Conservation (phyloP, 2,113 vertebrate genomes). For the Phodopus roborovskii region DNA sequence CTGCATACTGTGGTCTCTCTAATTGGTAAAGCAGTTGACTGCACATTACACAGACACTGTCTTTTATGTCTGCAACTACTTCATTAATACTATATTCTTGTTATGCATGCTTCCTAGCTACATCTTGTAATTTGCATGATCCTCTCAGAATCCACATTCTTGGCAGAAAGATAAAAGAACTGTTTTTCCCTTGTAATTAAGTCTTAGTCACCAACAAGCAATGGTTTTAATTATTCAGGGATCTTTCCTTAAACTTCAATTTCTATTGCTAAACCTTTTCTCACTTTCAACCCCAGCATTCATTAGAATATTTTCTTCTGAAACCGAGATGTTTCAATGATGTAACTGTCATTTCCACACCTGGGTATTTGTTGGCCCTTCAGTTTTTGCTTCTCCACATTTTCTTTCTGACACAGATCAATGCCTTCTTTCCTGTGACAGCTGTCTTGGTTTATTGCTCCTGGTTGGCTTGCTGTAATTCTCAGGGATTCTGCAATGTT, state of each 20-base stretch:
- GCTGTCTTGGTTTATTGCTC: neutral
- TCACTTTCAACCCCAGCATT: conserved; percentile 77
- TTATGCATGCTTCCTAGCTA: neutral
- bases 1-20: conserved; percentile 94
- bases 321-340: too few relatives aligned
- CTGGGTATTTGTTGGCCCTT: neutral
- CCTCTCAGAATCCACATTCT: neutral
- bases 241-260: conserved; percentile 97
- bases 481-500: neutral
- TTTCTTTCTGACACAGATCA: neutral
- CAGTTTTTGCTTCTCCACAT: neutral
- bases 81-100: neutral
- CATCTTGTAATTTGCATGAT: conserved; percentile 14
- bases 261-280: conserved; percentile 95
- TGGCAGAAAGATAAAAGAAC: conserved; percentile 34
- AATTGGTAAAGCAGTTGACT: conserved; percentile 92
- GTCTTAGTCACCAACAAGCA: conserved; percentile 98
- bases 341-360: neutral
- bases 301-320: neutral
- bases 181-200: conserved; percentile 96
- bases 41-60: neutral
- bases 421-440: neutral
- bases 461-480: neutral
- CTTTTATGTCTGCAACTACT: neutral
- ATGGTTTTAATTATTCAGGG: conserved; percentile 95